These are phyloP conservation scores for Myrmophylax atrothorax DNA, from an alignment of 2,113 vertebrate species.

Conservation along the genomic window DNA sequence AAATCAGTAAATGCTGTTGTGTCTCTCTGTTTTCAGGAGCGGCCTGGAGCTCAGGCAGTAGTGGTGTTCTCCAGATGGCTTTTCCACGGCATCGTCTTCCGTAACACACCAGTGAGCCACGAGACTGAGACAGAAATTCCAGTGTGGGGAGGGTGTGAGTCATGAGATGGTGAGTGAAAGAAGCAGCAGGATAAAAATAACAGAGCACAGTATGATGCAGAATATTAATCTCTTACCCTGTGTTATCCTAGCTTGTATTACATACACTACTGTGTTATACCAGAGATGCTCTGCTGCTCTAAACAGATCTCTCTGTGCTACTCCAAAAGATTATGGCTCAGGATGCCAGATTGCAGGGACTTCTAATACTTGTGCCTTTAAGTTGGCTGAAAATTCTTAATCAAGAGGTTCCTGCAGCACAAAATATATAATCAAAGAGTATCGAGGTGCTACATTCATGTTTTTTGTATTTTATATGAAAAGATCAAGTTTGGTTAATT, in stretches of 20 bases:
- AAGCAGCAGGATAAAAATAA: slow-evolving; percentile 60
- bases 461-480: background rate
- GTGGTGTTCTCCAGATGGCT: background rate
- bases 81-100: background rate
- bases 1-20: background rate
- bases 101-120: background rate
- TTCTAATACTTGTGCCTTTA: background rate
- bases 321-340: slow-evolving; percentile 1
- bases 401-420: background rate
- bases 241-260: slow-evolving; percentile 44
- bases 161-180: slow-evolving; percentile 55
- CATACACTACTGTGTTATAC: background rate
- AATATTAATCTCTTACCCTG: slow-evolving; percentile 46
- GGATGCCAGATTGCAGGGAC: background rate
- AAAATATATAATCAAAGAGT: background rate
- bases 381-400: slow-evolving; percentile 4
- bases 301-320: background rate
- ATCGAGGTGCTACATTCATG: rapidly evolving
- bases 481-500: background rate
- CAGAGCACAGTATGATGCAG: slow-evolving; percentile 14
- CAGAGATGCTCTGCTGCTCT: background rate
- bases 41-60: background rate
- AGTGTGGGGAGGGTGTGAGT: slow-evolving; percentile 40
- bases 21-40: background rate
- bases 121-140: slow-evolving; percentile 31